Evolutionary conservation across 2,888 invertebrate genomes (phyloP).

Genomic region (Acanthosepion lycidas): DNA sequence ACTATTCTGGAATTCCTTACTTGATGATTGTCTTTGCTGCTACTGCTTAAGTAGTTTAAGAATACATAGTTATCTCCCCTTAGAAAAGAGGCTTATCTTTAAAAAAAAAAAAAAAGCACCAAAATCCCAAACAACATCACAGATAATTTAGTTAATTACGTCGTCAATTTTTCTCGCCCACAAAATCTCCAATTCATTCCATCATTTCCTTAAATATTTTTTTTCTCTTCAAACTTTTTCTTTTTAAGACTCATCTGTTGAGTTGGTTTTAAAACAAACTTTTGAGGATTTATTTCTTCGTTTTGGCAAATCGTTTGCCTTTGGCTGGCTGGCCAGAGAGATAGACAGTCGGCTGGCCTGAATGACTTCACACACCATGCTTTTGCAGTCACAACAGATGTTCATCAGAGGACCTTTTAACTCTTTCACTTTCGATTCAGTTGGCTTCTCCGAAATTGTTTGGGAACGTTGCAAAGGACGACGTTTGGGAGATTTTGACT

Average conservation of each 20-base stretch:
- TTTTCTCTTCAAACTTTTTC: not conserved
- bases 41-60: not conserved
- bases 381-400: slow-evolving; percentile 95
- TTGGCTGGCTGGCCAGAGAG: slow-evolving; percentile 59
- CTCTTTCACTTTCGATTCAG: slow-evolving; percentile 55
- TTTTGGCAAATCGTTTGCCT: not conserved
- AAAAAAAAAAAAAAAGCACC: not conserved
- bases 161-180: not conserved
- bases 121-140: not conserved
- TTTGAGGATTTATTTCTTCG: not conserved
- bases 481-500: slow-evolving; percentile 52
- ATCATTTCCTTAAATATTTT: not conserved
- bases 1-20: not conserved
- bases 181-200: too few relatives aligned
- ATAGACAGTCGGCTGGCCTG: slow-evolving; percentile 84
- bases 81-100: not conserved
- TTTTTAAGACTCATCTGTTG: not conserved
- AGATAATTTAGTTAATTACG: not conserved
- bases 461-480: slow-evolving; percentile 62
- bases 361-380: slow-evolving; percentile 94
- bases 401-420: slow-evolving; percentile 84
- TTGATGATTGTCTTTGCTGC: not conserved
- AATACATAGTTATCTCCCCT: not conserved
- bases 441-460: slow-evolving; percentile 58
- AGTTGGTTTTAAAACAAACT: slow-evolving; percentile 38